Evolutionary conservation across 92 coral and sea anemone genomes (phyloP), one percentile per base, ranked within the genome.

Genomic region (Palythoa caribaeorum): DNA sequence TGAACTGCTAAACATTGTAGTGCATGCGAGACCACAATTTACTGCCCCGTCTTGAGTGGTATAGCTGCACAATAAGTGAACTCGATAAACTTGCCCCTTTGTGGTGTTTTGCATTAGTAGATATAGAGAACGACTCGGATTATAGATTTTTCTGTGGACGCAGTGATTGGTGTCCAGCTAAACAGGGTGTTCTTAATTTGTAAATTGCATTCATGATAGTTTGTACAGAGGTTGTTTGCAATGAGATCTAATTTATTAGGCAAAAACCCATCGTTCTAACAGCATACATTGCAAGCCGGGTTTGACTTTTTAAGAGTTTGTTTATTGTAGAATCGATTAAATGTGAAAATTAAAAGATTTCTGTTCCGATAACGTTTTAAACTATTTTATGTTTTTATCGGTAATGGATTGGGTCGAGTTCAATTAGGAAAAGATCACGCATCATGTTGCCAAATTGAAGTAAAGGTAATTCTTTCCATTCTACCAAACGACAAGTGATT

Each of bases 141-240:
- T 52, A 80, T 51, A 38, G 21, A 47, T 53, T 47, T 80, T 81
- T 81, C 75, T 44, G 75, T 12, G 86, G 86, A 48, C 47, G 17
- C 86, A 81, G 76, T 81, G 76, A 47, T 81, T 81, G 73, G 63
- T 47, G 57, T 63, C 74, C 85, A 4, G 36, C 63, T 20, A 80
- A 44, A 81, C 76, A 66, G 86, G 86, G 86, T 81, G 76, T 81
- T 81, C 86, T 81, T 81, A 81, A 81, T 81, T 81, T 81, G 93
- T 91, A 91, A 90, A 91, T 91, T 91, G 80, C 60, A 85, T 91
- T 76, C 86, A 88, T 50, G 85, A 93, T 80, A 77, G 89, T 94
- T 95, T 93, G 98, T 95, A 91, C 98, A 93, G 90, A 95, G 92
- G 96, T 91, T 81, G 60, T 44, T 95, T 89, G 87, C 86, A 90